Percentiles rank a stretch among this genome's conserved stretches.
Evolutionary conservation across 2,888 invertebrate genomes (phyloP).

Genomic region (Drosophila engyochracea): DNA sequence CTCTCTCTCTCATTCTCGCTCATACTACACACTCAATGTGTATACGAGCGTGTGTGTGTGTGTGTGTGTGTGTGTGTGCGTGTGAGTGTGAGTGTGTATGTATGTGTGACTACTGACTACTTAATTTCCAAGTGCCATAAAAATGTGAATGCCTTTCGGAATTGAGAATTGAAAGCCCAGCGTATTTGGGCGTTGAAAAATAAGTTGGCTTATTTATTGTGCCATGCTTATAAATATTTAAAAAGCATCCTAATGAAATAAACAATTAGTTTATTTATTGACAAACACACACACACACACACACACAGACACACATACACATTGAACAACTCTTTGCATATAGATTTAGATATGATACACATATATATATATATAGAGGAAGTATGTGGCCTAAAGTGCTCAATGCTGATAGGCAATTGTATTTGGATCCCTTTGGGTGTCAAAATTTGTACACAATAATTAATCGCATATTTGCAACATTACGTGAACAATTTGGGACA

Average conservation of each 20-base stretch:
- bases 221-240: constrained; percentile 73
- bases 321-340: constrained; percentile 34
- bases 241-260: constrained; percentile 73
- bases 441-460: constrained; percentile 8
- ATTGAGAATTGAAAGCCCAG: constrained; percentile 45
- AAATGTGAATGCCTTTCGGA: constrained; percentile 59
- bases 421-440: constrained; percentile 39
- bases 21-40: constrained; percentile 2
- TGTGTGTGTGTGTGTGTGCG: constrained; percentile 1
- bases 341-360: constrained; percentile 23
- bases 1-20: background rate
- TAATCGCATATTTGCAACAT: constrained; percentile 6
- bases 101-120: constrained; percentile 58
- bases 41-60: background rate
- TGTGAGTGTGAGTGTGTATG: constrained; percentile 11
- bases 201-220: constrained; percentile 73
- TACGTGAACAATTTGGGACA: constrained; percentile 10
- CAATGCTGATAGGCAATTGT: constrained; percentile 47
- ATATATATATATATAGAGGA: constrained; percentile 19
- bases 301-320: constrained; percentile 16
- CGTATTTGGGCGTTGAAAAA: constrained; percentile 66
- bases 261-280: constrained; percentile 82
- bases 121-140: constrained; percentile 80
- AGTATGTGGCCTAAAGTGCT: constrained; percentile 41
- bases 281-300: constrained; percentile 35